phyloP scores from a whole-genome alignment of 2,113 vertebrate genomes.

The Thamnaconus septentrionalis region DNA sequence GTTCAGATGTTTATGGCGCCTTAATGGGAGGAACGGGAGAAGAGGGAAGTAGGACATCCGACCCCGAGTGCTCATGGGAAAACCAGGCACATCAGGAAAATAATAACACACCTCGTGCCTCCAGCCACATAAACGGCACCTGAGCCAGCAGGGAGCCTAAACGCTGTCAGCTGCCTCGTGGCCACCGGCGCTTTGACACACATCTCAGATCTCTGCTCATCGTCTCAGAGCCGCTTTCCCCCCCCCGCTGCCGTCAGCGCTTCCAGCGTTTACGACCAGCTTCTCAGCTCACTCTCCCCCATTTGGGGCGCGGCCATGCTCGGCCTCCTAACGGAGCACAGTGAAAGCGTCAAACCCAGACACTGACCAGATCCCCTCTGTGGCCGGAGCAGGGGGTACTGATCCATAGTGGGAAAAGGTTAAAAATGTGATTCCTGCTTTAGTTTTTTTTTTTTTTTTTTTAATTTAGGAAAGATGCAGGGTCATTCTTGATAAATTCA shows the following conservation, averaged over 20 bases:
- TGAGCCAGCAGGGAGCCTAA: conserved; percentile 25
- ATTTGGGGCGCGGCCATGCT: conserved; percentile 15
- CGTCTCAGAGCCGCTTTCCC: neutral
- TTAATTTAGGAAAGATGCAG: neutral
- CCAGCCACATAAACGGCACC: conserved; percentile 29
- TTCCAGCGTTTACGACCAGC: conserved; percentile 16
- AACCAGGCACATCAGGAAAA: neutral
- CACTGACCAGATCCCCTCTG: conserved; percentile 13
- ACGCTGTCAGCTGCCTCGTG: conserved; percentile 39
- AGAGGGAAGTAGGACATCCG: too few species aligned
- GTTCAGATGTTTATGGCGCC: too few species aligned
- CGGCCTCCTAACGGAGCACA: conserved; percentile 25
- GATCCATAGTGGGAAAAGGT: neutral
- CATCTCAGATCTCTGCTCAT: too few species aligned
- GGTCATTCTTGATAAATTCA: too few species aligned
- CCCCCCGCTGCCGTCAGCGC: neutral
- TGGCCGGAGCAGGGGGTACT: too few species aligned
- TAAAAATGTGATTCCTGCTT: neutral
- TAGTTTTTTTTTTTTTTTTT: neutral
- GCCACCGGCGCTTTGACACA: conserved; percentile 5
- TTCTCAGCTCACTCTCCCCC: conserved; percentile 17
- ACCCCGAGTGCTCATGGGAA: too few species aligned
- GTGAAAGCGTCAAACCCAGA: conserved; percentile 37
- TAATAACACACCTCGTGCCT: conserved; percentile 14
- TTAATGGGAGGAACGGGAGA: too few species aligned